Evolutionary conservation across 1,140 invertebrate genomes (phyloP).

Genomic region (Bombus sylvicola): DNA sequence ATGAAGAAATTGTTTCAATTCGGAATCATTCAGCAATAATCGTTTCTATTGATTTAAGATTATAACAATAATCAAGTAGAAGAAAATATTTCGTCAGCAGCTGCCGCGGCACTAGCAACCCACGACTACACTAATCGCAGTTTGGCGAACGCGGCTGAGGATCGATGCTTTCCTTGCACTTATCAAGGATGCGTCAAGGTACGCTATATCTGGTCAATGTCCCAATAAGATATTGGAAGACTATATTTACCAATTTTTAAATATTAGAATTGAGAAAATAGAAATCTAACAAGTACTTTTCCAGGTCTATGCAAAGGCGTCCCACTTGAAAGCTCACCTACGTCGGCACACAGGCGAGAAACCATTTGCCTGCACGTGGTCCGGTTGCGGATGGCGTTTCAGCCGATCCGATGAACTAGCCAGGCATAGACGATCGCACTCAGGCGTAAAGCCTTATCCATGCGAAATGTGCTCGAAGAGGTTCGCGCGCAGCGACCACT

Average conservation of each 20-base stretch:
- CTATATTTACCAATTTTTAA: background rate
- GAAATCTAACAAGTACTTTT: background rate
- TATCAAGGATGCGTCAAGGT: slow-evolving; percentile 83
- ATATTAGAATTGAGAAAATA: too few relatives aligned
- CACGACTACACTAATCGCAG: slow-evolving; percentile 81
- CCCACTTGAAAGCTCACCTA: slow-evolving; percentile 96
- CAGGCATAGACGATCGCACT: slow-evolving; percentile 91
- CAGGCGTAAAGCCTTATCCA: slow-evolving; percentile 93
- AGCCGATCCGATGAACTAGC: slow-evolving; percentile 96
- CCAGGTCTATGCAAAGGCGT: slow-evolving; percentile 94
- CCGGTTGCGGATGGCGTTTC: slow-evolving; percentile 96
- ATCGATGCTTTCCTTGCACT: slow-evolving; percentile 85
- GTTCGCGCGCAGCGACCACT: slow-evolving; percentile 94
- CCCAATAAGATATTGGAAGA: background rate
- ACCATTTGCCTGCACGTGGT: slow-evolving; percentile 95
- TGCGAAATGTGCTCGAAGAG: slow-evolving; percentile 92
- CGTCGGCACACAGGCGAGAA: slow-evolving; percentile 97
- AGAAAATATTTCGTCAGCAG: slow-evolving; percentile 71
- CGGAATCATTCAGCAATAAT: background rate
- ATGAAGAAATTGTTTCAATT: background rate
- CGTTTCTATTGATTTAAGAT: slow-evolving; percentile 72
- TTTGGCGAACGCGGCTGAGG: slow-evolving; percentile 74
- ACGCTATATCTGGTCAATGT: background rate
- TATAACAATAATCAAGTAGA: slow-evolving; percentile 79
- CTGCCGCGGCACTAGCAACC: slow-evolving; percentile 79